A percentile compares a stretch with the other conserved stretches of the same genome.
These are phyloP conservation scores for Synanthedon andrenaeformis DNA, from an alignment of 2,888 invertebrate species.

Conservation along the genomic window DNA sequence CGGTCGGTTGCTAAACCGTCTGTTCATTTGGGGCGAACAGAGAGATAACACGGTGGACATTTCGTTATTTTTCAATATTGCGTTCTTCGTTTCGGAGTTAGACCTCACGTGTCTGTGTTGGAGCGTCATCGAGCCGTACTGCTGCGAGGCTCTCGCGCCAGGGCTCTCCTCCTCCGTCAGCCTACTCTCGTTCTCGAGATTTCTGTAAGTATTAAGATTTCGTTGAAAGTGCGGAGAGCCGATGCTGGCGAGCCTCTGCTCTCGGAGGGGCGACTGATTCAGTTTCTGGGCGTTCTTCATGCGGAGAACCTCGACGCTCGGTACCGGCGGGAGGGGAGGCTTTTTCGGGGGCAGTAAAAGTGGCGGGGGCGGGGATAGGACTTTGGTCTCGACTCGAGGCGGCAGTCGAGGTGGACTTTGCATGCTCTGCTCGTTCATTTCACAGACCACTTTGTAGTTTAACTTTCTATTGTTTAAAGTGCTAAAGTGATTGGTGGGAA, in stretches of 20 bases:
- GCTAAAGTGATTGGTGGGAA: conserved; percentile 52
- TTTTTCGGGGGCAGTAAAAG: conserved; percentile 75
- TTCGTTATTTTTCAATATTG: conserved; percentile 58
- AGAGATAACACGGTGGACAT: conserved; percentile 54
- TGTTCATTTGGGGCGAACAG: conserved; percentile 69
- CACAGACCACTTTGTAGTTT: conserved; percentile 58
- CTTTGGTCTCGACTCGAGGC: conserved; percentile 50
- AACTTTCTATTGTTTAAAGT: conserved; percentile 57
- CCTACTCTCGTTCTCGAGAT: conserved; percentile 65
- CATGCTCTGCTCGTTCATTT: conserved; percentile 46
- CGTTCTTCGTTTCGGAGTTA: conserved; percentile 58
- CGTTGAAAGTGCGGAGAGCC: conserved; percentile 74
- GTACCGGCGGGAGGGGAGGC: conserved; percentile 79
- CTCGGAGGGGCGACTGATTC: conserved; percentile 48
- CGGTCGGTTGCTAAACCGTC: conserved; percentile 57
- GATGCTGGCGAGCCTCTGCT: conserved; percentile 71
- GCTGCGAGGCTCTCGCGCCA: conserved; percentile 34
- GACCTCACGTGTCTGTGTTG: conserved; percentile 59
- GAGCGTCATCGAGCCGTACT: conserved; percentile 52
- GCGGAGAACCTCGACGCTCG: conserved; percentile 72
- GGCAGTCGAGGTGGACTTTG: conserved; percentile 67
- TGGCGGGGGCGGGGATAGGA: conserved; percentile 61
- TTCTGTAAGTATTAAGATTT: conserved; percentile 69
- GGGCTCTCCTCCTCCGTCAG: conserved; percentile 41
- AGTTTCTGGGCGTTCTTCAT: conserved; percentile 61